phyloP scores from a whole-genome alignment of 1,140 invertebrate genomes.

The Andricus grossulariae region DNA sequence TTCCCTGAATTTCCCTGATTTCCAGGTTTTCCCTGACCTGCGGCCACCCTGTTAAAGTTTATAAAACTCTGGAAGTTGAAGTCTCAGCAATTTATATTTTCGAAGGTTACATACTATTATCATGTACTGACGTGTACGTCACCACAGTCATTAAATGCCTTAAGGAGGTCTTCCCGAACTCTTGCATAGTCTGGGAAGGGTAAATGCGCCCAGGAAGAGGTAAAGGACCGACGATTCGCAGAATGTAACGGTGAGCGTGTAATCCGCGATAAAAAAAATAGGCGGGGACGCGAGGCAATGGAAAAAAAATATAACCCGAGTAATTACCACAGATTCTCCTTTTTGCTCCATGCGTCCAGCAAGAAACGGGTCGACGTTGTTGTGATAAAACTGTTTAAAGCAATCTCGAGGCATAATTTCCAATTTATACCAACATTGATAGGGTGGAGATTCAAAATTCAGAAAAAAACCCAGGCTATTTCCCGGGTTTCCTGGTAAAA shows the following conservation, averaged over 20 bases:
- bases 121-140: conserved; percentile 3
- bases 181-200: not conserved
- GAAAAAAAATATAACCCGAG: conserved; percentile 8
- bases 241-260: conserved; percentile 58
- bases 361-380: no score
- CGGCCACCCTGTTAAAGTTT: not conserved
- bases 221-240: conserved; percentile 48
- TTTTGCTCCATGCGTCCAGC: not conserved
- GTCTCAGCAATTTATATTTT: not conserved
- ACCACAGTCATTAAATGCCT: not conserved
- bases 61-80: not conserved
- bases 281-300: conserved; percentile 22
- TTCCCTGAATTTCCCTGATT: no score
- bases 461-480: no score
- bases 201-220: conserved; percentile 44
- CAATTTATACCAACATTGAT: no score
- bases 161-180: not conserved
- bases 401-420: no score
- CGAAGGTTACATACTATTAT: not conserved
- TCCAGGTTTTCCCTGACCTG: no score
- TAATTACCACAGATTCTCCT: not conserved
- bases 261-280: conserved; percentile 50
- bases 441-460: no score
- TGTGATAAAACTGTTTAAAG: no score
- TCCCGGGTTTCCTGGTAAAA: no score